Evolutionary conservation across 1,140 invertebrate species (phyloP), one percentile per base, ranked within the genome.

Genomic region (Heliothis subflexa): DNA sequence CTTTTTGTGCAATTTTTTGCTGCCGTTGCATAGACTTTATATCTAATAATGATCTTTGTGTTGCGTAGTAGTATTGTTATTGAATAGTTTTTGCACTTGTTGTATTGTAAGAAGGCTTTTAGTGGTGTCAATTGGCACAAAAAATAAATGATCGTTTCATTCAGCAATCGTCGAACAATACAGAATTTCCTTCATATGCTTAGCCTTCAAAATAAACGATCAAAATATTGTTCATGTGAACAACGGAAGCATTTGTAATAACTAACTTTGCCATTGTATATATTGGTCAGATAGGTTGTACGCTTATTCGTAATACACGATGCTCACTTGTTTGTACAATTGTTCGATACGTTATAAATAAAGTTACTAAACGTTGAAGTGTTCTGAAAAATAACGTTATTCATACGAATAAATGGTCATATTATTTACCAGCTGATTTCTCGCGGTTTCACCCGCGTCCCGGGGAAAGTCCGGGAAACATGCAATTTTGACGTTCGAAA

Each of bases 261-360:
- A 62, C 28, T n/a, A 62, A 62, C 59, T n/a, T n/a, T 62, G 59
- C n/a, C 14, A 40, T 61, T 61, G 59, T 62, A 62, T 28, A 7
- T 33, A 5, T 13, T 57, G 21, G 55, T 11, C 59, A 16, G 13
- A 62, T 13, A 62, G 25, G 12, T 13, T 4, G 2, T 28, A 28
- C 3, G 33, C 33, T 33, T 33, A 33, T 33, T n/a, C 40, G 28
- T 62, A 4, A 25, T 16, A 25, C 25, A 28, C 21, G 9, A n/a
- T 40, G 14, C 14, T 40, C 25, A 40, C 33, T 40, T 62, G 59
- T 62, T 62, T 62, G n/a, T 62, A n/a, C 59, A 62, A 62, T 16
- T 62, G 59, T 40, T 62, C 33, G 28, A 21, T 21, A 4, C 25
- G 21, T 4, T 28, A 59, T 11, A n/a, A n/a, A n/a, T n/a, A n/a